Evolutionary conservation across 2,113 vertebrate genomes (phyloP).

Genomic region (Oreochromis niloticus): DNA sequence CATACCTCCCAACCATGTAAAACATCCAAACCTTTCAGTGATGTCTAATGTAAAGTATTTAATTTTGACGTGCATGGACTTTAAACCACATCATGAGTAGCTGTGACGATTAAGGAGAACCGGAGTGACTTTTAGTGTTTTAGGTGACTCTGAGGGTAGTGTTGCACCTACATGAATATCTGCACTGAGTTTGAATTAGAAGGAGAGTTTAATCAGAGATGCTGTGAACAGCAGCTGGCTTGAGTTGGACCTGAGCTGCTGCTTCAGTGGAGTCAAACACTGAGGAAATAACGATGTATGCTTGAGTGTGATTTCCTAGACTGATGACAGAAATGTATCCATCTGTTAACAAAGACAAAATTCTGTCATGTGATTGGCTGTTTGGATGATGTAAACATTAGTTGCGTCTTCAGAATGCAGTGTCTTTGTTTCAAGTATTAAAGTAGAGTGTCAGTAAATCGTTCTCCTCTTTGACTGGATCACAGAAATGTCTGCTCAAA

Average conservation of each 20-base stretch:
- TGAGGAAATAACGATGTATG: neutral
- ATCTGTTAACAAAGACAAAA: neutral
- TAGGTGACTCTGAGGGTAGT: neutral
- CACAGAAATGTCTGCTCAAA: neutral
- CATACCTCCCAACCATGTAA: neutral
- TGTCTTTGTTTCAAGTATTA: constrained; percentile 9
- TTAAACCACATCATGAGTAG: neutral
- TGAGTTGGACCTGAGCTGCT: neutral
- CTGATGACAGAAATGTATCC: neutral
- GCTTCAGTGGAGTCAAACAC: neutral
- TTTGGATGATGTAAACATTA: neutral
- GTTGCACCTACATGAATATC: neutral
- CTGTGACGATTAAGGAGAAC: neutral
- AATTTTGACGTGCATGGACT: neutral
- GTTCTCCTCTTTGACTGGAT: neutral
- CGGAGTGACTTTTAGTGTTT: neutral
- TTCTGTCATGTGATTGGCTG: neutral
- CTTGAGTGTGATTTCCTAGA: neutral
- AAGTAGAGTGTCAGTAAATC: neutral
- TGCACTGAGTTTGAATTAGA: constrained; percentile 5
- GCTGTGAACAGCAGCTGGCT: neutral
- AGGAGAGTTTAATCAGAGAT: neutral
- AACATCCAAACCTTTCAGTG: neutral
- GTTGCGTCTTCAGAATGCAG: neutral
- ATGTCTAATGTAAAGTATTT: neutral